Evolutionary conservation across 92 coral and sea anemone genomes (phyloP).

Genomic region (Bergia puertoricense): DNA sequence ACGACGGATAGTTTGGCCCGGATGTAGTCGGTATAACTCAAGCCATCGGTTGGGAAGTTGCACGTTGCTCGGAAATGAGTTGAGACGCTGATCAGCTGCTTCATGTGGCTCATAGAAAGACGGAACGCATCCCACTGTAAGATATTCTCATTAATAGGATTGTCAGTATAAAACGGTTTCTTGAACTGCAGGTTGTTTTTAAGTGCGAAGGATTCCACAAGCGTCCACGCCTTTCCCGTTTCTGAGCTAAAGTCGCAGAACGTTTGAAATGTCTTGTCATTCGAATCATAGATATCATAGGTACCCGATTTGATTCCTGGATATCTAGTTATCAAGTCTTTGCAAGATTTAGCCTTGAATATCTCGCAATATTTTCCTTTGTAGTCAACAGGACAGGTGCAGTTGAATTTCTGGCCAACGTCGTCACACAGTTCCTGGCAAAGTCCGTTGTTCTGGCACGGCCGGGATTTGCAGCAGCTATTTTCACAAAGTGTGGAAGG

Average conservation of each 20-base stretch:
- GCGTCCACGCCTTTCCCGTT: slow-evolving; percentile 1
- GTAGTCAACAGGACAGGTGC: slow-evolving; percentile 11
- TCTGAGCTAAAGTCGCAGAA: slow-evolving; percentile 6
- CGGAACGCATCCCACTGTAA: slow-evolving; percentile 34
- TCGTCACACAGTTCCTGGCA: neutral
- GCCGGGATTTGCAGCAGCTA: slow-evolving; percentile 21
- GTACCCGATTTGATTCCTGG: neutral
- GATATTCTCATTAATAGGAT: slow-evolving; percentile 1
- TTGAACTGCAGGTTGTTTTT: neutral
- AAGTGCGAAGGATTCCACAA: slow-evolving; percentile 8
- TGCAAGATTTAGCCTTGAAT: slow-evolving; percentile 17
- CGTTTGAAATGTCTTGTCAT: neutral
- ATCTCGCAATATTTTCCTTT: slow-evolving; percentile 16
- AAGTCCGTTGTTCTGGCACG: slow-evolving; percentile 13
- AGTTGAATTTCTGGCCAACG: slow-evolving; percentile 13
- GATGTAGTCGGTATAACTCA: slow-evolving; percentile 13
- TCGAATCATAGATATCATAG: neutral
- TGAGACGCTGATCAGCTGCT: neutral
- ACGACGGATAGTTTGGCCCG: slow-evolving; percentile 5
- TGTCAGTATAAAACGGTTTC: neutral
- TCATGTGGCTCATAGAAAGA: slow-evolving; percentile 22
- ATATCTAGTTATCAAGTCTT: neutral
- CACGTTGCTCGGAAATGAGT: slow-evolving; percentile 36
- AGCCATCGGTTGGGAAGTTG: slow-evolving; percentile 6
- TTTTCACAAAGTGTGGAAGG: slow-evolving; percentile 16